Conservation (phyloP, 2,797 vertebrate species). For the Gallinago stenura region DNA sequence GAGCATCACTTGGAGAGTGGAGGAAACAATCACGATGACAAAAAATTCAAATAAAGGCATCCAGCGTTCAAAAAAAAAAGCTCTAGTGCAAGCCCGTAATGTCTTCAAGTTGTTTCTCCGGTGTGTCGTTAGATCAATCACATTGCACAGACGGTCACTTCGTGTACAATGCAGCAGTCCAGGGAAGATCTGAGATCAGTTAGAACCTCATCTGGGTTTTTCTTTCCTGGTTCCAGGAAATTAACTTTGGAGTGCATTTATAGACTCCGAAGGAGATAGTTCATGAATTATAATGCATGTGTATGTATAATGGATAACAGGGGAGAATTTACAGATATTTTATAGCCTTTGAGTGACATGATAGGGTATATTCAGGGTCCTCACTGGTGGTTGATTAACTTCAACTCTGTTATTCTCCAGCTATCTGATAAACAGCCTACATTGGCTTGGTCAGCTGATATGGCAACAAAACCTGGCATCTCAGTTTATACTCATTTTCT, state of each 20-base stretch:
- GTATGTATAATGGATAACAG: neutral
- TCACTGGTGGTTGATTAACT: neutral
- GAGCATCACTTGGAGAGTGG: neutral
- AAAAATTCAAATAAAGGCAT: neutral
- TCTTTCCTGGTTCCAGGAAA: neutral
- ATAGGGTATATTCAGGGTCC: neutral
- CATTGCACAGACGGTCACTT: accelerated
- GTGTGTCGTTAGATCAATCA: neutral
- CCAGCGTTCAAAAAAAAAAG: neutral
- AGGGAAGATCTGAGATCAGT: neutral
- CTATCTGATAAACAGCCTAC: neutral
- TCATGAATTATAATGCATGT: neutral
- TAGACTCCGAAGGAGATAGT: neutral
- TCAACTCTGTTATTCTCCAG: neutral
- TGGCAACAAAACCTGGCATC: neutral
- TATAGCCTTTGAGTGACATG: neutral
- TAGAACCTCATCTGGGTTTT: neutral
- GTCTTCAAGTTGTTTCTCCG: neutral
- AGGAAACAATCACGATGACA: neutral
- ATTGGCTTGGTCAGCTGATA: neutral
- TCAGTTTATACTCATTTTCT: neutral
- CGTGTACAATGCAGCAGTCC: accelerated
- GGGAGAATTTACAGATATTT: neutral
- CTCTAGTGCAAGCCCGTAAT: neutral
- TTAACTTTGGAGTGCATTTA: neutral